Base-by-base conservation (phyloP, 2,113 vertebrate genomes). In the Ciconia stormi region DNA sequence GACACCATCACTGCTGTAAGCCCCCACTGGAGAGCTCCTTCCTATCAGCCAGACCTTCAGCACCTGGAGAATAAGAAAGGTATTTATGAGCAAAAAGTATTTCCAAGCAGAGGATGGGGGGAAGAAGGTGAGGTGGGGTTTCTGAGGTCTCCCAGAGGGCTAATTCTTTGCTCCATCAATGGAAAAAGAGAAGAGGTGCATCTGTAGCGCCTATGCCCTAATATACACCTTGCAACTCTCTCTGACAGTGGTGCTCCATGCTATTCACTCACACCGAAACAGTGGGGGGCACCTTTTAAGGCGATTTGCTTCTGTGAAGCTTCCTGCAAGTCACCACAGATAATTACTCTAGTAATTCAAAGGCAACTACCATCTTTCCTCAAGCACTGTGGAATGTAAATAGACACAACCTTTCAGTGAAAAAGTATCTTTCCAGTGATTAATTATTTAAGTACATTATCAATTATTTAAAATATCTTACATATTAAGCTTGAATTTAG, bases 381-480 rank as follows among this genome's bases (percentile, higher is more conserved):
- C 79, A 87, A 79, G 67, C 71, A 77, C 38, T 70, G 6, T 52
- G 42, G 84, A 97, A 97, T 87, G 90, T 92, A 93, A 96, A 78
- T 81, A 96, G 61, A 82, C 71, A 72, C 79, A 95, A 38, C 3
- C 16, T 58, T 34, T 84, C 77, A 63, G 61, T 91, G 78, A 91
- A 90, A 93, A 88, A 89, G 21, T 58, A 78, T 90, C 69, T 92
- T 94, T 90, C 82, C 32, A 90, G 53, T 83, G 74, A 96, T 97
- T 81, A 96, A 96, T 96, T 96, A 97, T 97, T 97, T 89, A 97
- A 84, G 67, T 46, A 49, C 25, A 23, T 73, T 83, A 94, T 97
- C 25, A 96, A 97, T 97, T 97, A 97, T 97, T 97, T 87, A 97
- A 96, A 91, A 93, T 82, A 90, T 40, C 84, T 93, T 91, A 90